Evolutionary conservation across 2,888 invertebrate species (phyloP).

Genomic region (Urechis unicinctus): DNA sequence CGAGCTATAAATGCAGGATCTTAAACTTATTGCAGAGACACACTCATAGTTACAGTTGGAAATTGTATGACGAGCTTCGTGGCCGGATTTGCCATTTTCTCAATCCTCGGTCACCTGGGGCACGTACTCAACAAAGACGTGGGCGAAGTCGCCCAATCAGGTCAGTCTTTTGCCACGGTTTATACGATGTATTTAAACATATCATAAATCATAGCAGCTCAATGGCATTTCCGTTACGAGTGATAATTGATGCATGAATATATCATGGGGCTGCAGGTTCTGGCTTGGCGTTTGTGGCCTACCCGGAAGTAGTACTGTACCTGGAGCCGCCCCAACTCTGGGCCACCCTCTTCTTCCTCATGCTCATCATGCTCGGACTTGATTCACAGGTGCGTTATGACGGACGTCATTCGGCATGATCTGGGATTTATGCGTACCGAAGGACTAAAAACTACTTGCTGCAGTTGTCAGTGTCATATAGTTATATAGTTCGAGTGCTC

Average conservation of each 20-base stretch:
- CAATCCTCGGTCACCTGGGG: slow-evolving; percentile 57
- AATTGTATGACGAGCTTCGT: slow-evolving; percentile 28
- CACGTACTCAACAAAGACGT: slow-evolving; percentile 22
- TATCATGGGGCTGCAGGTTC: slow-evolving; percentile 33
- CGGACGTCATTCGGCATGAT: background rate
- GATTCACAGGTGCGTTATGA: slow-evolving; percentile 22
- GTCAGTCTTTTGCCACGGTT: slow-evolving; percentile 1
- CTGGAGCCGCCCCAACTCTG: slow-evolving; percentile 37
- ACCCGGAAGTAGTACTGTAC: slow-evolving; percentile 38
- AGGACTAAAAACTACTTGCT: no score
- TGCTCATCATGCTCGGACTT: slow-evolving; percentile 23
- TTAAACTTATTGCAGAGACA: slow-evolving; percentile 57
- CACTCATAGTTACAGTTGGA: slow-evolving; percentile 62
- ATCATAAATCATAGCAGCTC: no score
- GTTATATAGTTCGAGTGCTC: no score
- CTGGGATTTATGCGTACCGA: background rate
- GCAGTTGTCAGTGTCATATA: no score
- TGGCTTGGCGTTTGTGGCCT: slow-evolving; percentile 38
- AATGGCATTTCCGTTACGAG: no score
- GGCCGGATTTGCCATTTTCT: slow-evolving; percentile 73
- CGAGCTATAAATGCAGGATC: no score
- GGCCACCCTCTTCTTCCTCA: slow-evolving; percentile 18
- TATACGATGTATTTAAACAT: background rate
- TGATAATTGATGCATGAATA: no score
- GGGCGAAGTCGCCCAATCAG: slow-evolving; percentile 44